Evolutionary conservation across 2,797 vertebrate genomes (phyloP).

Genomic region (Phoeniculus purpureus): DNA sequence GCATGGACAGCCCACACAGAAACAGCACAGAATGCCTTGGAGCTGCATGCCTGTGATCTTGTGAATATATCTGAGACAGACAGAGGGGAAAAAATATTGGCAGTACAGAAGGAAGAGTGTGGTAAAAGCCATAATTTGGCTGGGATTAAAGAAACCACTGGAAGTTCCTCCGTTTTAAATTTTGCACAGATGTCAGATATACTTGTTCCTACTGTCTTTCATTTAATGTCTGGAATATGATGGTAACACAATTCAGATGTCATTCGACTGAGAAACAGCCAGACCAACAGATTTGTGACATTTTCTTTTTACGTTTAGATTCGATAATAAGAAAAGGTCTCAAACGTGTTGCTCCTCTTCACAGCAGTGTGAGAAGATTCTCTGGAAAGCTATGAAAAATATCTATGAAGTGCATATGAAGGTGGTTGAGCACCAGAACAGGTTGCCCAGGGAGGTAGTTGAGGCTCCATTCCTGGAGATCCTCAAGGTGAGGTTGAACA

Average conservation of each 20-base stretch:
- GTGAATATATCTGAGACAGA: neutral
- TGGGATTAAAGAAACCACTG: constrained; percentile 73
- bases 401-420: neutral
- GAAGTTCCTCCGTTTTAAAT: constrained; percentile 71
- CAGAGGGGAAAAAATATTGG: neutral
- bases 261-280: constrained; percentile 66
- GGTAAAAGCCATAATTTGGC: constrained; percentile 70
- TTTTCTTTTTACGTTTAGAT: constrained; percentile 69
- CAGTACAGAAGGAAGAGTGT: constrained; percentile 59
- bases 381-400: constrained; percentile 34
- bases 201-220: constrained; percentile 69
- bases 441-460: too few relatives aligned
- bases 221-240: constrained; percentile 67
- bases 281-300: constrained; percentile 66
- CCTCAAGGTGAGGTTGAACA: too few relatives aligned
- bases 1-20: constrained; percentile 30
- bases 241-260: constrained; percentile 65
- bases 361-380: constrained; percentile 12
- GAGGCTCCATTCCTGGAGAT: too few relatives aligned
- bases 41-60: constrained; percentile 38
- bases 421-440: too few relatives aligned
- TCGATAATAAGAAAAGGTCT: constrained; percentile 15
- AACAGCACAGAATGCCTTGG: neutral
- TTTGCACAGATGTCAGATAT: constrained; percentile 71
- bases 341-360: constrained; percentile 29